Evolutionary conservation across 2,797 vertebrate genomes (phyloP).

Genomic region (Phyllotis vaccarum): DNA sequence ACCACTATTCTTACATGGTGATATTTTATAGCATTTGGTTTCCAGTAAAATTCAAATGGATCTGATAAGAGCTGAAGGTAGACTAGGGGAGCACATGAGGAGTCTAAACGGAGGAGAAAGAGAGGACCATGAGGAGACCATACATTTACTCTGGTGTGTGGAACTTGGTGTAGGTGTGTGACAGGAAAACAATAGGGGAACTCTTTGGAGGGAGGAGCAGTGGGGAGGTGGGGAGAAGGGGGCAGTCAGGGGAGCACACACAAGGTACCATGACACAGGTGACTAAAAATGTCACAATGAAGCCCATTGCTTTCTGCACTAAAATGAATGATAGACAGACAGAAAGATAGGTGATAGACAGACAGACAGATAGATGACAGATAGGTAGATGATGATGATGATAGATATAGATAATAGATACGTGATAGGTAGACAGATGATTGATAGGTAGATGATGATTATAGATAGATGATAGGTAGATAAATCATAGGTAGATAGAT

Average conservation of each 20-base stretch:
- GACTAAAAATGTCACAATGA: background rate
- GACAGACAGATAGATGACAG: background rate
- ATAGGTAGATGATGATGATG: background rate
- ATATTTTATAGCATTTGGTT: conserved; percentile 68
- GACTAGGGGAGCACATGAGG: too few relatives aligned
- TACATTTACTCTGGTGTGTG: too few relatives aligned
- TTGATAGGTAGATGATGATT: too few relatives aligned
- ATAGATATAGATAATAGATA: background rate
- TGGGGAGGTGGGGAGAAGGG: background rate
- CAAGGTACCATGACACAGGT: background rate
- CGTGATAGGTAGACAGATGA: too few relatives aligned
- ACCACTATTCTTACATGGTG: conserved; percentile 56
- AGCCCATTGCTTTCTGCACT: background rate
- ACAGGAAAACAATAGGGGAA: background rate
- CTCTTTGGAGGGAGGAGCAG: background rate
- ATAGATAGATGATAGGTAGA: background rate
- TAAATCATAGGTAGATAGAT: background rate
- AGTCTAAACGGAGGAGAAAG: background rate
- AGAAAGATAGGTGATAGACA: too few relatives aligned
- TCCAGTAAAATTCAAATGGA: conserved; percentile 81
- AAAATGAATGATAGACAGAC: background rate
- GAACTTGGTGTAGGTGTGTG: background rate
- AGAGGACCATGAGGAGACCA: background rate
- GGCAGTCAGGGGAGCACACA: background rate
- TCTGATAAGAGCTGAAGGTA: background rate